A percentile compares a stretch with the other conserved stretches of the same genome.
Conservation (phyloP, 2,888 invertebrate genomes). For the Mythimna impura region DNA sequence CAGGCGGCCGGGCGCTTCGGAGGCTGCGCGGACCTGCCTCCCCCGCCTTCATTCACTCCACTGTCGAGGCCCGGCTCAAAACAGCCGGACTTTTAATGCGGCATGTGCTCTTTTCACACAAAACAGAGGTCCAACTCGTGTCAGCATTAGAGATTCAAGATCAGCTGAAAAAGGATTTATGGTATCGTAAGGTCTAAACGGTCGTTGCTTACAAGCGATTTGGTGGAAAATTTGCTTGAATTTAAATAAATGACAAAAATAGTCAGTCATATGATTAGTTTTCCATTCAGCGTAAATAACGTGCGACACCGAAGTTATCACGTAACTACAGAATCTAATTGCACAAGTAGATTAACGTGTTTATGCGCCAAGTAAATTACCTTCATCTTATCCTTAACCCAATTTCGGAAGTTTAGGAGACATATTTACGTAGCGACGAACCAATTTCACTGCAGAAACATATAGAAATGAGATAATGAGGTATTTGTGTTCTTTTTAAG, state of each 20-base stretch:
- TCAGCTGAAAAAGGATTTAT: slow-evolving; percentile 74
- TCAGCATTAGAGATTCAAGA: slow-evolving; percentile 77
- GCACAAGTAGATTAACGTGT: slow-evolving; percentile 43
- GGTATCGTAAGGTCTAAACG: slow-evolving; percentile 61
- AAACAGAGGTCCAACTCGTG: slow-evolving; percentile 74
- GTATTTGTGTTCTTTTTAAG: neutral
- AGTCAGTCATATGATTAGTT: neutral
- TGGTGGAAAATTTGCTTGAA: slow-evolving; percentile 18
- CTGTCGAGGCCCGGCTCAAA: slow-evolving; percentile 83
- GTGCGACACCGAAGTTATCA: neutral
- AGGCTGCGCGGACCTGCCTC: slow-evolving; percentile 86
- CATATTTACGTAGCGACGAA: slow-evolving; percentile 24
- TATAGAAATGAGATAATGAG: slow-evolving; percentile 22
- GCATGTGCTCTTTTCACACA: slow-evolving; percentile 85
- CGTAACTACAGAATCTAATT: slow-evolving; percentile 38
- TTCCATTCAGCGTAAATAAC: neutral
- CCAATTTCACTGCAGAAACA: slow-evolving; percentile 58
- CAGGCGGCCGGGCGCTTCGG: slow-evolving; percentile 80
- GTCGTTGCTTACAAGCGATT: slow-evolving; percentile 34
- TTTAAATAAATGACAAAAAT: slow-evolving; percentile 16
- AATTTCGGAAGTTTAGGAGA: slow-evolving; percentile 64
- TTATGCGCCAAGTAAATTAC: slow-evolving; percentile 60
- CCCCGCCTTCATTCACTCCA: slow-evolving; percentile 89
- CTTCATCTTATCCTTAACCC: slow-evolving; percentile 67
- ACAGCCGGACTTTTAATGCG: slow-evolving; percentile 87